Conservation (phyloP, 2,888 invertebrate species). For the Netelia melanura region DNA sequence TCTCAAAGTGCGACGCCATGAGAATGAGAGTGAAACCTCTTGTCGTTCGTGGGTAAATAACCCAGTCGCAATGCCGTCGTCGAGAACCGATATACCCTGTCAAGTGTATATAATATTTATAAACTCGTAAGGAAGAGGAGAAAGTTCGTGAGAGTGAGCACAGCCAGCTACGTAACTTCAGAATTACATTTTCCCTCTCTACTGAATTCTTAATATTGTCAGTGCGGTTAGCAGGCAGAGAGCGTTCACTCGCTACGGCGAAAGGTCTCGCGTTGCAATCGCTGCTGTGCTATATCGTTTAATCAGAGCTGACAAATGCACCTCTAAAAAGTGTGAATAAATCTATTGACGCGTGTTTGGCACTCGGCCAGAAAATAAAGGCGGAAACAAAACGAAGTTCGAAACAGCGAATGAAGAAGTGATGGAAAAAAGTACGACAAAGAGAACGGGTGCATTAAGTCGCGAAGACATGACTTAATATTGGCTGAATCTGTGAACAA, state of each 20-base stretch:
- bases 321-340: conserved; percentile 39
- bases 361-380: conserved; percentile 2
- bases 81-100: conserved; percentile 30
- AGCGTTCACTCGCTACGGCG: conserved; percentile 6
- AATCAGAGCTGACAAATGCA: conserved; percentile 10
- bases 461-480: conserved; percentile 9
- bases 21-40: conserved; percentile 23
- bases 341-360: conserved; percentile 46
- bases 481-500: conserved; percentile 12
- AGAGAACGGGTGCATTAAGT: neutral
- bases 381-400: neutral
- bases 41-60: conserved; percentile 1
- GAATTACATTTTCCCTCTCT: conserved; percentile 17
- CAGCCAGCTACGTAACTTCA: conserved; percentile 10
- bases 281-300: neutral
- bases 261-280: neutral
- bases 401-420: neutral
- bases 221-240: conserved; percentile 25
- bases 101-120: conserved; percentile 1
- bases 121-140: conserved; percentile 32
- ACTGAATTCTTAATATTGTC: conserved; percentile 16
- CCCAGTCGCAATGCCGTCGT: conserved; percentile 5
- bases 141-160: conserved; percentile 54
- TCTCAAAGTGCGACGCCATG: conserved; percentile 18
- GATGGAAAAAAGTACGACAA: neutral